phyloP scores from a whole-genome alignment of 2,113 vertebrate species.

The Tringa solitaria region DNA sequence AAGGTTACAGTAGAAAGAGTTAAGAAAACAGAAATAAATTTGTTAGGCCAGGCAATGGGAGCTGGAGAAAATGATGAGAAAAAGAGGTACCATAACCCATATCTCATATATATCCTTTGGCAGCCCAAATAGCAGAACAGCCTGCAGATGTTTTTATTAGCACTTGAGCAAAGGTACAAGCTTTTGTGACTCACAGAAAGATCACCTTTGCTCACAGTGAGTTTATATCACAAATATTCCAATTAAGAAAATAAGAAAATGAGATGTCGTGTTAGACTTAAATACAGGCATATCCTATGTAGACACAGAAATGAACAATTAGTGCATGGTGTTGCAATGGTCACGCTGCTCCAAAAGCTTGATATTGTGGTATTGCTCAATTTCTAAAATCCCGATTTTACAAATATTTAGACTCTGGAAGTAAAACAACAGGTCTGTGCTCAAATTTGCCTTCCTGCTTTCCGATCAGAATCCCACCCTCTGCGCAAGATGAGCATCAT shows the following conservation, averaged over 20 bases:
- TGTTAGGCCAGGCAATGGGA: neutral
- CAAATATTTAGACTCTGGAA: neutral
- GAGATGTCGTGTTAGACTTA: neutral
- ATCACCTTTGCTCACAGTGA: neutral
- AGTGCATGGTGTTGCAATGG: neutral
- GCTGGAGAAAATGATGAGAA: neutral
- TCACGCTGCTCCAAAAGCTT: neutral
- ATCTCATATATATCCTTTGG: neutral
- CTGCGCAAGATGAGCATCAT: neutral
- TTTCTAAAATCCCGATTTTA: neutral
- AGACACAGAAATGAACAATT: neutral
- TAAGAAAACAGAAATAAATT: neutral
- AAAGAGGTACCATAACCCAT: neutral
- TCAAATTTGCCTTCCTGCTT: neutral
- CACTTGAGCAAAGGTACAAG: neutral
- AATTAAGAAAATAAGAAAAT: neutral
- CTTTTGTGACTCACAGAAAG: neutral
- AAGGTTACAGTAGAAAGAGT: neutral
- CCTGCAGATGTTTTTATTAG: neutral
- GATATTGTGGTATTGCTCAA: neutral
- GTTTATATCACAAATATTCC: neutral
- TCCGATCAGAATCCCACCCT: neutral
- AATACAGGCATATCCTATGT: neutral
- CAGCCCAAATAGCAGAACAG: neutral
- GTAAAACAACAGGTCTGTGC: neutral